Conservation (phyloP, 2,797 vertebrate species). For the Fratercula arctica region DNA sequence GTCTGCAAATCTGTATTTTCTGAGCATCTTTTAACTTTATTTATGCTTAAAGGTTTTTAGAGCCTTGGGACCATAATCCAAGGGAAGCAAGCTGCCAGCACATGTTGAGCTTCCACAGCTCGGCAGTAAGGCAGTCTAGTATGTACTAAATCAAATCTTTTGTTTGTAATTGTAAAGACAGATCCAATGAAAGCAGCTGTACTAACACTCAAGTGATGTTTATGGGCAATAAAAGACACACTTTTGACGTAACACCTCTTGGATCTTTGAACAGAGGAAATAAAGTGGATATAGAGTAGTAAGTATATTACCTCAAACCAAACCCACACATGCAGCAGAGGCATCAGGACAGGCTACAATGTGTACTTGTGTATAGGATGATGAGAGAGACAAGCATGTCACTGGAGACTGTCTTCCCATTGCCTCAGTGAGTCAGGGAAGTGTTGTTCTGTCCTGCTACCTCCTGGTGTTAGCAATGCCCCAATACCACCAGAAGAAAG, state of each 20-base stretch:
- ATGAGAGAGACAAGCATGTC: not conserved
- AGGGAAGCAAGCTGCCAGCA: conserved; percentile 6
- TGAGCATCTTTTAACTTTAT: conserved; percentile 13
- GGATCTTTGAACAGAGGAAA: not conserved
- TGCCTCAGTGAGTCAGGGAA: not conserved
- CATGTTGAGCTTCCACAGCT: not conserved
- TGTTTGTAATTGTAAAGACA: conserved; percentile 38
- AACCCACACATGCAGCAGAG: not conserved
- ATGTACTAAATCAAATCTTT: conserved; percentile 35
- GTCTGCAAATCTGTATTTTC: conserved; percentile 7
- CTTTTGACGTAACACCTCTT: conserved; percentile 17
- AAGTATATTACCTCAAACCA: not conserved
- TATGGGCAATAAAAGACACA: conserved; percentile 39
- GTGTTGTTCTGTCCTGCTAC: not conserved
- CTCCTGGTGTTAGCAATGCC: not conserved
- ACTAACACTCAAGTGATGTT: not conserved
- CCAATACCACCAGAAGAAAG: not conserved
- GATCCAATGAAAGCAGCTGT: conserved; percentile 25
- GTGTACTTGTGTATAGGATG: not conserved
- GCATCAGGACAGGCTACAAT: not conserved
- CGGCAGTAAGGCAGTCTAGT: not conserved
- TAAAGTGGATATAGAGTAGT: not conserved
- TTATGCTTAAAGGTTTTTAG: conserved; percentile 18
- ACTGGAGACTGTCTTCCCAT: not conserved
- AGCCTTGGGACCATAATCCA: not conserved